Base-by-base conservation (phyloP, 2,797 vertebrate species). In the Eulemur mongoz region DNA sequence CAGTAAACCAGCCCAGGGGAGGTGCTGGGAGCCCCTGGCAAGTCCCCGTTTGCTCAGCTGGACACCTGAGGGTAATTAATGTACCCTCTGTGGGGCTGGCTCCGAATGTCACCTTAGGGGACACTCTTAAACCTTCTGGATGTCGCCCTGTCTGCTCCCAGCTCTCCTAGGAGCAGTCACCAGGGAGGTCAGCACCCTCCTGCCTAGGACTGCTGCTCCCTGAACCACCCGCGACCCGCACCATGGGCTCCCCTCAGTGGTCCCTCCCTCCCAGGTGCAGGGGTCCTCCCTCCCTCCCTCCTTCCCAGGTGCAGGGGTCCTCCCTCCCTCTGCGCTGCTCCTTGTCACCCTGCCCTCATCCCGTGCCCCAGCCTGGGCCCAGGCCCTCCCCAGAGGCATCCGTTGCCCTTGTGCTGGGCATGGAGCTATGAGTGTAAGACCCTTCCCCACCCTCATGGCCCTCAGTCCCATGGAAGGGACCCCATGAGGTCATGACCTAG, bases 231-330 rank as follows among this genome's bases (percentile, higher is more conserved):
- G 27, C 2, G 8, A 32, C 35, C 50, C 2, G 4, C 22, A 38
- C 22, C 23, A 10, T 17, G n/a, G n/a, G 30, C n/a, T 52, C 27
- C 0, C 54, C 61, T 27, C 59, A 0, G 0, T 14, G 14, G 11
- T 4, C 8, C 4, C 35, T 65, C 63, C 15, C 61, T 32, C 61
- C 59, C 11, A 61, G 25, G 25, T 27, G 59, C 11, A 61, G 25
- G 1, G 22, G 18, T 23, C 65, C 35, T 40, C 45, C 4, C 2
- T 50, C 48, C 12, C 45, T 13, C 45, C 52, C 43, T 23, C 32
- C 63, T 45, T 38, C 45, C 4, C 1, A 2, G 12, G 6, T 0
- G 63, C 35, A 14, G 38, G 3, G 23, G 4, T 32, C 23, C 88
- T 17, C 4, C 65, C 38, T 32, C 43, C 27, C 4, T 17, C 5